These are phyloP conservation scores for Lepisosteus osseus DNA, from an alignment of 2,113 vertebrate species.

Conservation along the genomic window DNA sequence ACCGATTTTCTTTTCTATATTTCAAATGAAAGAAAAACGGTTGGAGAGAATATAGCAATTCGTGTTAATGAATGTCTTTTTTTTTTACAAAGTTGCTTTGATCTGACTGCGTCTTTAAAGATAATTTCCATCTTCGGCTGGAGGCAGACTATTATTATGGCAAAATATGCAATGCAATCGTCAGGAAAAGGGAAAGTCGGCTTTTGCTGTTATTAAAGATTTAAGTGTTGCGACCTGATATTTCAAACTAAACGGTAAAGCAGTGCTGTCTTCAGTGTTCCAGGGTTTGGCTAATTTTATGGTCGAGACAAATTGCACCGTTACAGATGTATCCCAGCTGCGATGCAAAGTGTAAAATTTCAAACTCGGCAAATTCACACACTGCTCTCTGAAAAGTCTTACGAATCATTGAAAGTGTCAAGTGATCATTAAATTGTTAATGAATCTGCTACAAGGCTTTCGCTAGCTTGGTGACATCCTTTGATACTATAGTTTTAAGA, in stretches of 20 bases:
- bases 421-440: conserved; percentile 64
- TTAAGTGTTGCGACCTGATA: conserved; percentile 35
- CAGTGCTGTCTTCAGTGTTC: conserved; percentile 31
- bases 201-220: not conserved
- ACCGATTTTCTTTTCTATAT: no score
- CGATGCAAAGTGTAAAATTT: conserved; percentile 82
- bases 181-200: not conserved
- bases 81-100: not conserved
- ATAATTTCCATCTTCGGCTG: no score
- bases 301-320: conserved; percentile 76
- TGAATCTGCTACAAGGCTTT: conserved; percentile 63
- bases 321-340: conserved; percentile 95
- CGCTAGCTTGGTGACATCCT: conserved; percentile 42
- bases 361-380: conserved; percentile 75
- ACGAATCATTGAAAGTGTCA: conserved; percentile 60
- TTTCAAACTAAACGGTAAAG: conserved; percentile 54
- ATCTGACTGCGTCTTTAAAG: no score
- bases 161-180: no score
- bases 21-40: no score
- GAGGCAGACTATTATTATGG: no score
- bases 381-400: conserved; percentile 52
- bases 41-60: not conserved
- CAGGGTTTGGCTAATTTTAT: conserved; percentile 65
- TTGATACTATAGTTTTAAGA: conserved; percentile 11
- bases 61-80: not conserved